A percentile compares a stretch with the other conserved stretches of the same genome.
Conservation (phyloP, 2,113 vertebrate species). For the Piaya cayana region DNA sequence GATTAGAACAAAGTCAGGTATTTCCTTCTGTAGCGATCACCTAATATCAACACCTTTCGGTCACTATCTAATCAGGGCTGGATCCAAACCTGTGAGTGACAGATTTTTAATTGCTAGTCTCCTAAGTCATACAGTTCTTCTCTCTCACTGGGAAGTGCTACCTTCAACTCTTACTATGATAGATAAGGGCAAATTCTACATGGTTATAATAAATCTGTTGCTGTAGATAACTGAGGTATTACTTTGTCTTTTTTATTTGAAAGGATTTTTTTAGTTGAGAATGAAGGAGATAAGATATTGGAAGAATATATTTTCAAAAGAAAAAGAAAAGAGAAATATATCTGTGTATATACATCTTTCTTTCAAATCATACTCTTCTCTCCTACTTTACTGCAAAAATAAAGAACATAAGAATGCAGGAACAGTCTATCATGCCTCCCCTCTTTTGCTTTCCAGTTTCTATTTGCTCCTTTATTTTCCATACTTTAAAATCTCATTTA, state of each 20-base stretch:
- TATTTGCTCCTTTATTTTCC: conserved; percentile 79
- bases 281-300: not conserved
- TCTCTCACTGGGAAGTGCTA: conserved; percentile 35
- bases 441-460: conserved; percentile 78
- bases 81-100: conserved; percentile 52
- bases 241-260: not conserved
- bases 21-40: not conserved
- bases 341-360: not conserved
- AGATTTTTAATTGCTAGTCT: conserved; percentile 64
- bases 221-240: not conserved
- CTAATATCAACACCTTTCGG: conserved; percentile 11
- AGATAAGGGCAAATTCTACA: conserved; percentile 5
- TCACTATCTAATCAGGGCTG: conserved; percentile 39
- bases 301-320: not conserved
- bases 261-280: not conserved
- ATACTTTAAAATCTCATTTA: conserved; percentile 84
- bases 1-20: not conserved
- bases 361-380: conserved; percentile 9
- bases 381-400: conserved; percentile 53
- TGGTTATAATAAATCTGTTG: not conserved
- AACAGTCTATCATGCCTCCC: conserved; percentile 73
- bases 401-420: conserved; percentile 47
- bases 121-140: not conserved
- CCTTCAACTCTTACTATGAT: conserved; percentile 25
- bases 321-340: not conserved